Evolutionary conservation across 2,888 invertebrate species (phyloP).

Genomic region (Athalia cordata): DNA sequence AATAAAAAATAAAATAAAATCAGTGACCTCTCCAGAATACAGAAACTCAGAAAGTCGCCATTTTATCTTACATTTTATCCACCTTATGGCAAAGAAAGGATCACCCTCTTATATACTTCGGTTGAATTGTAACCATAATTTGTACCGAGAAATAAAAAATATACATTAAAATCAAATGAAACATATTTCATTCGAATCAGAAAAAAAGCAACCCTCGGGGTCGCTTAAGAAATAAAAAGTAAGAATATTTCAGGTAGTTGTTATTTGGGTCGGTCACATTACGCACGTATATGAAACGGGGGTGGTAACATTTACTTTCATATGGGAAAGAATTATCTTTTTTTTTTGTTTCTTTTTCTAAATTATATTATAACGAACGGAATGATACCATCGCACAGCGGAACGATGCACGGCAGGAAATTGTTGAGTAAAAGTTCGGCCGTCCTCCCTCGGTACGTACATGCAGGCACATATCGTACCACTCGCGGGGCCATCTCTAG

Average conservation of each 20-base stretch:
- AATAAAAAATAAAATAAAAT: background rate
- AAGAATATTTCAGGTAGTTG: too few relatives aligned
- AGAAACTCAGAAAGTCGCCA: background rate
- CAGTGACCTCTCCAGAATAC: conserved; percentile 21
- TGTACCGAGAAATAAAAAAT: background rate
- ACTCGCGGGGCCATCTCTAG: background rate
- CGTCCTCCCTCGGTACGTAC: background rate
- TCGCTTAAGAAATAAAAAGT: too few relatives aligned
- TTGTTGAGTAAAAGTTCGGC: conserved; percentile 10
- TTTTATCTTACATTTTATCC: conserved; percentile 21
- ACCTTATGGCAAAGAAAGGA: background rate
- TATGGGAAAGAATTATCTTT: too few relatives aligned
- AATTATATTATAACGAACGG: too few relatives aligned
- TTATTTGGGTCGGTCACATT: too few relatives aligned
- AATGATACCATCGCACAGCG: too few relatives aligned
- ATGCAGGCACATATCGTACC: conserved; percentile 16
- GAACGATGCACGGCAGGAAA: background rate
- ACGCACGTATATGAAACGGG: too few relatives aligned
- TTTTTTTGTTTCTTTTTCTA: too few relatives aligned
- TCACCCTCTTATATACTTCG: background rate
- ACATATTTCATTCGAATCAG: background rate
- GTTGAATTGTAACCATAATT: conserved; percentile 1
- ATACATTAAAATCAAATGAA: background rate
- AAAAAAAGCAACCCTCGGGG: too few relatives aligned
- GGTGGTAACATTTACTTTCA: too few relatives aligned